Conservation (phyloP, 2,797 vertebrate genomes). For the Silurus lanzhouensis region DNA sequence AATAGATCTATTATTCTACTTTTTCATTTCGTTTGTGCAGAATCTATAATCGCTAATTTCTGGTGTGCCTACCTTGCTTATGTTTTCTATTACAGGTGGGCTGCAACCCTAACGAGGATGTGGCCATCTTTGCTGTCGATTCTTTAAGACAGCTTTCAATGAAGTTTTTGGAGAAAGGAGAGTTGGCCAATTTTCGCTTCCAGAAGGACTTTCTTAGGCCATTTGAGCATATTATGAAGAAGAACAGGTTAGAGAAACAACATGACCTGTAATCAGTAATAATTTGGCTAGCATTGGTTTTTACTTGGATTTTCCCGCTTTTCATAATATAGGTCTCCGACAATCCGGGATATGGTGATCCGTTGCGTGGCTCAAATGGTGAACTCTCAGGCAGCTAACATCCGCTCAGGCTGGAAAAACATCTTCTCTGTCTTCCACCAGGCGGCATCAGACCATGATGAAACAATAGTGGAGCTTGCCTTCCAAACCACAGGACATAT, state of each 20-base stretch:
- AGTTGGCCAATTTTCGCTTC: slow-evolving; percentile 95
- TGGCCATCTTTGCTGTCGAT: slow-evolving; percentile 95
- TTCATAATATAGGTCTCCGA: slow-evolving; percentile 79
- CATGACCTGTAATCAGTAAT: not conserved
- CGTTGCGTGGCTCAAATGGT: slow-evolving; percentile 96
- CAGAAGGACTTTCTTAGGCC: slow-evolving; percentile 95
- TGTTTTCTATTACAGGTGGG: slow-evolving; percentile 79
- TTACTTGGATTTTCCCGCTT: not conserved
- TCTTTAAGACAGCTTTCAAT: slow-evolving; percentile 93
- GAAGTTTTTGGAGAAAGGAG: slow-evolving; percentile 97
- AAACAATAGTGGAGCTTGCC: slow-evolving; percentile 91
- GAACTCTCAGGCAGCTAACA: slow-evolving; percentile 91
- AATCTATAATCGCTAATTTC: not conserved
- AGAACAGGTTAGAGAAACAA: slow-evolving; percentile 83
- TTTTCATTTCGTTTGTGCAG: not conserved
- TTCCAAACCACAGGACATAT: slow-evolving; percentile 94
- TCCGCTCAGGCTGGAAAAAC: slow-evolving; percentile 97
- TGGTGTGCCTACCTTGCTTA: not conserved
- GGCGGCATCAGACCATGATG: slow-evolving; percentile 89
- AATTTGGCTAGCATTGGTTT: not conserved
- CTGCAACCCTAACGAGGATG: slow-evolving; percentile 95
- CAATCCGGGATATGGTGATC: slow-evolving; percentile 95
- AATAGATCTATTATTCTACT: not conserved
- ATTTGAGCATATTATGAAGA: slow-evolving; percentile 97
- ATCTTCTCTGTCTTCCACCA: slow-evolving; percentile 97